Evolutionary conservation across 2,797 vertebrate genomes (phyloP).

Genomic region (Tympanoctomys barrerae): DNA sequence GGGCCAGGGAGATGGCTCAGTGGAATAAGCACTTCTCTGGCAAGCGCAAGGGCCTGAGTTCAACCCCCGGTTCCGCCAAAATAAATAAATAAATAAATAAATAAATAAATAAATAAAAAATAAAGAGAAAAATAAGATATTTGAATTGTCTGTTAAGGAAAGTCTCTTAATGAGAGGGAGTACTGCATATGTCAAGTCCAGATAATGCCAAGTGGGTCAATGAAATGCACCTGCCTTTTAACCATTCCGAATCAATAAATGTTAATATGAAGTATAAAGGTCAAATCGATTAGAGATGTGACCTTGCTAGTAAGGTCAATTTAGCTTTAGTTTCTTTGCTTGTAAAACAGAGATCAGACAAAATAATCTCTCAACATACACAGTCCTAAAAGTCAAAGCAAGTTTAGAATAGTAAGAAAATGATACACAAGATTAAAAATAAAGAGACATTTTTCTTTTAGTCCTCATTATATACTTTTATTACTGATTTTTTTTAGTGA

Average conservation of each 20-base stretch:
- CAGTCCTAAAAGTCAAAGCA: not conserved
- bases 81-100: too few relatives aligned
- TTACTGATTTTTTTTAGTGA: slow-evolving; percentile 24
- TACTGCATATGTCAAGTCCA: not conserved
- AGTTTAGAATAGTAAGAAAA: slow-evolving; percentile 25
- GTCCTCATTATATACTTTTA: not conserved
- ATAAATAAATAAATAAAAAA: too few relatives aligned
- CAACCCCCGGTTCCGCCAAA: too few relatives aligned
- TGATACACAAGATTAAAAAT: slow-evolving; percentile 5
- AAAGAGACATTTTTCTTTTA: not conserved
- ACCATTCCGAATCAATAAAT: slow-evolving; percentile 19
- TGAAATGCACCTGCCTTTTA: slow-evolving; percentile 21
- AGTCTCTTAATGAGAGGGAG: slow-evolving; percentile 27
- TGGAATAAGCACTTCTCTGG: too few relatives aligned
- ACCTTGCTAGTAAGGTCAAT: slow-evolving; percentile 6
- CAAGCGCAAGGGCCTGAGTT: too few relatives aligned
- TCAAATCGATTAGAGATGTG: not conserved
- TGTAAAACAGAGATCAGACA: not conserved
- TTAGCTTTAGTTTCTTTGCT: slow-evolving; percentile 22
- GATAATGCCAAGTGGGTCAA: slow-evolving; percentile 2
- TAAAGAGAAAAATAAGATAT: not conserved
- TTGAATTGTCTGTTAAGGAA: slow-evolving; percentile 9
- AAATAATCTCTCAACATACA: slow-evolving; percentile 7
- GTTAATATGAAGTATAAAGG: slow-evolving; percentile 1
- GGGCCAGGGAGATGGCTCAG: too few relatives aligned